Percentiles rank a stretch among this genome's conserved stretches.
Conservation (phyloP, 2,888 invertebrate species). For the Eretmocerus hayati region DNA sequence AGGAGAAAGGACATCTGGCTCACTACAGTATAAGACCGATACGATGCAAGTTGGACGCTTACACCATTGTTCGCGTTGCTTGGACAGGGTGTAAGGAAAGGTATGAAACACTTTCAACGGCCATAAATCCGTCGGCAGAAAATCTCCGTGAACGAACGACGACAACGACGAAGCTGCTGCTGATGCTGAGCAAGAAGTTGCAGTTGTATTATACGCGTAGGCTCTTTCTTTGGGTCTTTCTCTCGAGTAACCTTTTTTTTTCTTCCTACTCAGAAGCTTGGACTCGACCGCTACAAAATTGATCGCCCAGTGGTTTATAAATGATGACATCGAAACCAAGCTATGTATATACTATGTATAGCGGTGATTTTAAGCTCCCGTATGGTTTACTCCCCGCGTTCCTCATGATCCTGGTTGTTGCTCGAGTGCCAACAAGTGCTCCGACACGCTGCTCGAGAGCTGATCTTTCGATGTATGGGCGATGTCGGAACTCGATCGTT, state of each 20-base stretch:
- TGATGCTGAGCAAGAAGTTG: conserved; percentile 4
- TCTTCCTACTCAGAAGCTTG: neutral
- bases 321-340: conserved; percentile 9
- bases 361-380: too few relatives aligned
- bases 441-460: too few relatives aligned
- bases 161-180: too few relatives aligned
- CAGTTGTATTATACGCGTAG: conserved; percentile 3
- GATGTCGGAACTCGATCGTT: too few relatives aligned
- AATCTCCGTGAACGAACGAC: too few relatives aligned
- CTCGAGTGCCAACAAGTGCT: too few relatives aligned
- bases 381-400: too few relatives aligned
- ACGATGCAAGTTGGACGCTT: too few relatives aligned
- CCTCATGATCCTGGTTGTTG: too few relatives aligned
- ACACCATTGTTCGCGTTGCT: conserved; percentile 11
- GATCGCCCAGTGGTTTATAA: conserved; percentile 9
- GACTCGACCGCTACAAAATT: conserved; percentile 1
- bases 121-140: conserved; percentile 14
- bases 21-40: too few relatives aligned
- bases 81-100: conserved; percentile 8
- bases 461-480: too few relatives aligned
- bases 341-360: conserved; percentile 1
- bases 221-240: neutral
- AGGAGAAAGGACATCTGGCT: too few relatives aligned
- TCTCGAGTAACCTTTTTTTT: conserved; percentile 1
- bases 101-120: conserved; percentile 17